Evolutionary conservation across 2,113 vertebrate species (phyloP), one percentile per base, ranked within the genome.

Genomic region (Pao palembangensis): DNA sequence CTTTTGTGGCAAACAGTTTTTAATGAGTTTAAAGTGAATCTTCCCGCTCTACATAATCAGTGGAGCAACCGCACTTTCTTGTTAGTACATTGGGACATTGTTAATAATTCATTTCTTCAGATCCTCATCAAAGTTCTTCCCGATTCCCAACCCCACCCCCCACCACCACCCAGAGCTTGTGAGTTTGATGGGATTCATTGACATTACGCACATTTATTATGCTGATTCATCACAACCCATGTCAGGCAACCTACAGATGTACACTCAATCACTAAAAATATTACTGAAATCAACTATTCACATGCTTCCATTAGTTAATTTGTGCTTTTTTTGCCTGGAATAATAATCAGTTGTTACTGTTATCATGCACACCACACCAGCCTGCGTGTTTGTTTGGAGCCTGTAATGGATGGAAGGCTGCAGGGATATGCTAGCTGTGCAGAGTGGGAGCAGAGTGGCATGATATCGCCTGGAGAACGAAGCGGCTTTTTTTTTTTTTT

Each of bases 161-260:
- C 44, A 59, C 53, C 50, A 61, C 55, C 71, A 69, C 61, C 14
- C 15, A 21, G 56, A 75, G 73, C 43, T 67, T 64, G 59, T 69
- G 54, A 64, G 63, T 85, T 80, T 83, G 73, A 79, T 80, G 55
- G 73, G 73, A 49, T 80, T 71, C 64, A 71, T 64, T 71, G 58
- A 54, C 58, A 55, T 61, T 55, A 79, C 68, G 17, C 17, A n/a
- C 44, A 46, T n/a, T n/a, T 12, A 2, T n/a, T 7, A 46, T n/a
- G 14, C 4, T 15, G 44, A 17, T 46, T n/a, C 1, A 13, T 15
- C 44, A 42, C 44, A 74, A 65, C 46, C 11, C 54, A 41, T 55
- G 60, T 46, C 49, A 50, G 34, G 31, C 6, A 34, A 44, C 17
- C 15, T 12, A 58, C 12, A 48, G 10, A n/a, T 43, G 34, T 46